These are phyloP conservation scores for Taeniopygia guttata DNA, from an alignment of 2,797 vertebrate genomes.

Conservation along the genomic window DNA sequence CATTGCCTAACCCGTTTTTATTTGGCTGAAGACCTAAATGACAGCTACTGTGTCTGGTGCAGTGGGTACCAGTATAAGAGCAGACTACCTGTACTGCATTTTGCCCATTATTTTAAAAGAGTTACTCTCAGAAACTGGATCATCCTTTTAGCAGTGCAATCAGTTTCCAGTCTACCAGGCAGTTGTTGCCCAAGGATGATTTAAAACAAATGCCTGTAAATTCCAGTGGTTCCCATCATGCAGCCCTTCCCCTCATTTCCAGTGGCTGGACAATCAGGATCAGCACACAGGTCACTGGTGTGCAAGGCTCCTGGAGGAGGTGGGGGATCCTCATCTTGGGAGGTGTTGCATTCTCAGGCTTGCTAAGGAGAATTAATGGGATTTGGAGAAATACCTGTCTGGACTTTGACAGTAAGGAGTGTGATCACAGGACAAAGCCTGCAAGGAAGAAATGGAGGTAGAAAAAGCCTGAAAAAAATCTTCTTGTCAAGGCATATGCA, in stretches of 20 bases:
- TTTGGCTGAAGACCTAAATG: not conserved
- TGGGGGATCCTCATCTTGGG: not conserved
- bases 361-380: not conserved
- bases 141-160: not conserved
- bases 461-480: not conserved
- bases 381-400: not conserved
- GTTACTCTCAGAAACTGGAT: not conserved
- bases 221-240: not conserved
- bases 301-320: rapidly evolving
- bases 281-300: rapidly evolving
- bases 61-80: not conserved
- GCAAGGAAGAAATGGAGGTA: not conserved
- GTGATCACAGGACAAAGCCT: not conserved
- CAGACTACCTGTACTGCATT: not conserved
- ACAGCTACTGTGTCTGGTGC: not conserved
- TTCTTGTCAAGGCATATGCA: not conserved
- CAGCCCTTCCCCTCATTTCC: not conserved
- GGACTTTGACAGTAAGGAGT: not conserved
- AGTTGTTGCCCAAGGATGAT: not conserved
- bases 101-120: not conserved
- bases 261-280: not conserved
- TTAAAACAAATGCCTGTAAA: not conserved
- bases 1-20: not conserved
- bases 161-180: not conserved
- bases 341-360: not conserved